phyloP scores from a whole-genome alignment of 2,113 vertebrate species.

The Stigmatopora nigra region DNA sequence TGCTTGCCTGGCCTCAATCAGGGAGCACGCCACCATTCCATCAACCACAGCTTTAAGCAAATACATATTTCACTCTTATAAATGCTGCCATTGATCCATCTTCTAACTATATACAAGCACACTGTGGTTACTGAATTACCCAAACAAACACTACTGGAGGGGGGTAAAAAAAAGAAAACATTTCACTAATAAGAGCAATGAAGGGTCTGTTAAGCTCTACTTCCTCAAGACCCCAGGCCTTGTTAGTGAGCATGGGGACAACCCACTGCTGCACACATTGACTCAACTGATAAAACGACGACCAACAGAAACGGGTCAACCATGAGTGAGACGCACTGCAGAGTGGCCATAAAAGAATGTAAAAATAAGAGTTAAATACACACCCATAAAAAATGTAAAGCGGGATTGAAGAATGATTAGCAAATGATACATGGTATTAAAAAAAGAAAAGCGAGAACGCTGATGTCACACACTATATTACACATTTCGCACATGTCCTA shows the following conservation, averaged over 20 bases:
- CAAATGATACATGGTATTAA: neutral
- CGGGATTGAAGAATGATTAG: neutral
- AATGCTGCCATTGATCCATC: slow-evolving; percentile 32
- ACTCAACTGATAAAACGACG: slow-evolving; percentile 46
- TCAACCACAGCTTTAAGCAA: slow-evolving; percentile 35
- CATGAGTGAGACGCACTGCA: slow-evolving; percentile 24
- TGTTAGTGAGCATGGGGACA: slow-evolving; percentile 30
- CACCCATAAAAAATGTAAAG: neutral
- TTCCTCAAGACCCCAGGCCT: slow-evolving; percentile 38
- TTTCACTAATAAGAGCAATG: slow-evolving; percentile 21
- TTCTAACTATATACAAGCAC: slow-evolving; percentile 17
- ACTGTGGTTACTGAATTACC: slow-evolving; percentile 17
- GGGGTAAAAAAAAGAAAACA: slow-evolving; percentile 18
- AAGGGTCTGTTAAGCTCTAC: slow-evolving; percentile 48
- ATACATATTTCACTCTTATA: slow-evolving; percentile 17
- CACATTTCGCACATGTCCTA: neutral
- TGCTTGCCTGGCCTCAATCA: slow-evolving; percentile 28
- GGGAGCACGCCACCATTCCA: slow-evolving; percentile 36
- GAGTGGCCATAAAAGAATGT: slow-evolving; percentile 13
- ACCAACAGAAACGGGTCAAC: slow-evolving; percentile 60
- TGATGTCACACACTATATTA: neutral
- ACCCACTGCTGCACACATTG: slow-evolving; percentile 21
- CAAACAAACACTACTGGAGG: slow-evolving; percentile 8
- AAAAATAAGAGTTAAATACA: slow-evolving; percentile 12
- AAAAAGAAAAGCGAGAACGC: neutral